These are phyloP conservation scores for Sepiola atlantica DNA, from an alignment of 2,888 invertebrate species.

Conservation along the genomic window DNA sequence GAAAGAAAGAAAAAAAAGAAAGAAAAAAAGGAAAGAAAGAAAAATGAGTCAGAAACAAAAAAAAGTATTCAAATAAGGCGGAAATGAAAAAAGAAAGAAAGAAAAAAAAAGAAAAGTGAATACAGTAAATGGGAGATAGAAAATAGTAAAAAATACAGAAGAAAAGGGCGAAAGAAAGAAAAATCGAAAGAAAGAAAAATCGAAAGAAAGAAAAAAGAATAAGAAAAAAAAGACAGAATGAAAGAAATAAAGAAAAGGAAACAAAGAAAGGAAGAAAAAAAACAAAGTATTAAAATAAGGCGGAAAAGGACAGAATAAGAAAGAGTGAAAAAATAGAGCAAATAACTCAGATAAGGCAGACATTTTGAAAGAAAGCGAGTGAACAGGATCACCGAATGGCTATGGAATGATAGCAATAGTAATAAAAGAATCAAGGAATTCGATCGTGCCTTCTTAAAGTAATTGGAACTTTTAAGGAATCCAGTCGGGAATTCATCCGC, in stretches of 20 bases:
- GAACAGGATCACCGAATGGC: not conserved
- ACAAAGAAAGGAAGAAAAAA: too few species aligned
- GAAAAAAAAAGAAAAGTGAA: too few species aligned
- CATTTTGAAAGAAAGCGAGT: too few species aligned
- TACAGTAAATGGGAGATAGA: too few species aligned
- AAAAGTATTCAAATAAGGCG: too few species aligned
- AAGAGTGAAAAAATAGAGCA: too few species aligned
- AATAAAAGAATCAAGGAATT: not conserved
- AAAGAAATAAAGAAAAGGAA: too few species aligned
- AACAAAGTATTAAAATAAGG: too few species aligned
- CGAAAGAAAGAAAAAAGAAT: too few species aligned
- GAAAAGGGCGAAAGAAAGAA: not conserved
- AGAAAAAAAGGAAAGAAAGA: not conserved
- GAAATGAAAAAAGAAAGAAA: not conserved
- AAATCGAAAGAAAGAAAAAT: not conserved
- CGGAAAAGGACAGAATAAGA: not conserved
- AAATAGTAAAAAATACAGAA: too few species aligned
- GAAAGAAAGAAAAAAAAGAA: not conserved
- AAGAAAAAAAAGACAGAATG: not conserved
- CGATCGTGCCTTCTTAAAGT: conserved; percentile 32
- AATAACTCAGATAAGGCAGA: too few species aligned
- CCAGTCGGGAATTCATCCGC: not conserved
- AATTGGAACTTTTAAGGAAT: conserved; percentile 32
- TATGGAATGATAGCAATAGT: not conserved
- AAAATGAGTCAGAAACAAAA: not conserved